Base-by-base conservation (phyloP, 2,113 vertebrate species). In the Atherinomorus stipes region DNA sequence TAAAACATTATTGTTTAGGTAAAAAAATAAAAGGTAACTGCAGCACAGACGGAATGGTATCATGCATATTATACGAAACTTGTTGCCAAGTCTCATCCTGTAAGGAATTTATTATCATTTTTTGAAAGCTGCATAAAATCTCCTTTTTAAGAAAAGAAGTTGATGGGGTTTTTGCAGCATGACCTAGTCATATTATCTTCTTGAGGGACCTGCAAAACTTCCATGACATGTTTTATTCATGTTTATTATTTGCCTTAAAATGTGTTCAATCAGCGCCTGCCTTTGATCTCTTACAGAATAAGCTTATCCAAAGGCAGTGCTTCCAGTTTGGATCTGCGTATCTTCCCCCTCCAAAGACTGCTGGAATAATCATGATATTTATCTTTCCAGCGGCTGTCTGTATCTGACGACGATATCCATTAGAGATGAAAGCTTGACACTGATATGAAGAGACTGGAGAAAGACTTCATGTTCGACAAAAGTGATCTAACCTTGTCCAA, bases 281-380 rank as follows among this genome's bases (percentile, higher is more conserved):
- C 86, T 93, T 90, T 93, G 88, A 91, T 91, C 81, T 88, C 47
- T 42, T 50, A 63, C 51, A 74, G 70, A 86, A 84, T 82, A 85
- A 85, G 66, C 88, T 80, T 45, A 78, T 84, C 89, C 85, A 78
- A 77, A 84, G 82, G 86, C 88, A 77, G 62, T n/a, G 63, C 74
- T 81, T 70, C 64, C 71, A 64, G 84, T 85, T 69, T 67, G 74
- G 45, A 88, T 81, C 63, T 71, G 73, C 63, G 76, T 78, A 62
- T 80, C 76, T 78, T 65, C 59, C 37, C 58, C 88, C 78, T 77
- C 79, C 26, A 58, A 82, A 88, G 84, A 86, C 80, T 79, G 72
- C 63, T 74, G 64, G 81, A 90, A 90, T 91, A 89, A 92, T 91
- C 85, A 87, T 69, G 89, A 90, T 87, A 90, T 90, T 89, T 88